Evolutionary conservation across 2,888 invertebrate genomes (phyloP).

Genomic region (Drosophila recens): DNA sequence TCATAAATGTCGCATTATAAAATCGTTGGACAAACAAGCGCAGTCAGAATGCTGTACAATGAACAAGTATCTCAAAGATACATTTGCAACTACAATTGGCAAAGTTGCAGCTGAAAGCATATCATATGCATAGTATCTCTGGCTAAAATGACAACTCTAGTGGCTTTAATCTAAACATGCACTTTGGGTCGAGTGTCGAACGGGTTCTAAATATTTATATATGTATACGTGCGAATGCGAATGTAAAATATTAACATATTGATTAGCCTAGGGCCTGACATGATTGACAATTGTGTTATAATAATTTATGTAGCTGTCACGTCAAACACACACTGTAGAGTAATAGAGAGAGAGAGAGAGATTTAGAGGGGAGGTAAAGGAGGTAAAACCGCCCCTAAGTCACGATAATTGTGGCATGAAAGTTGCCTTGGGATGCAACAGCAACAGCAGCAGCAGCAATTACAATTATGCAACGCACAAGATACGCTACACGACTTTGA

Average conservation of each 20-base stretch:
- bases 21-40: slow-evolving; percentile 36
- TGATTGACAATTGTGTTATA: slow-evolving; percentile 80
- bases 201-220: slow-evolving; percentile 46
- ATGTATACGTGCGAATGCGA: neutral
- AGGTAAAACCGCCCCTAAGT: slow-evolving; percentile 54
- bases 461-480: slow-evolving; percentile 70
- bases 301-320: slow-evolving; percentile 77
- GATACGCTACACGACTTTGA: slow-evolving; percentile 74
- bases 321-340: slow-evolving; percentile 24
- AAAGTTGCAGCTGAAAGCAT: slow-evolving; percentile 25
- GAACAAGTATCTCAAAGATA: slow-evolving; percentile 52
- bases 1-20: slow-evolving; percentile 34
- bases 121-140: neutral
- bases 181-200: slow-evolving; percentile 46
- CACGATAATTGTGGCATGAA: slow-evolving; percentile 59
- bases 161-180: slow-evolving; percentile 69
- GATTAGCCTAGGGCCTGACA: slow-evolving; percentile 76
- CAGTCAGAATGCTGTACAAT: slow-evolving; percentile 30
- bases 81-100: slow-evolving; percentile 48
- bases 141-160: slow-evolving; percentile 53
- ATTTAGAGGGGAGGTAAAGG: neutral
- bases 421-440: slow-evolving; percentile 57
- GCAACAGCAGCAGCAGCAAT: slow-evolving; percentile 23
- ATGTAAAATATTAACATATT: slow-evolving; percentile 65
- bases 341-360: neutral